These are phyloP conservation scores for Brenthis daphne DNA, from an alignment of 2,888 invertebrate species.

Conservation along the genomic window DNA sequence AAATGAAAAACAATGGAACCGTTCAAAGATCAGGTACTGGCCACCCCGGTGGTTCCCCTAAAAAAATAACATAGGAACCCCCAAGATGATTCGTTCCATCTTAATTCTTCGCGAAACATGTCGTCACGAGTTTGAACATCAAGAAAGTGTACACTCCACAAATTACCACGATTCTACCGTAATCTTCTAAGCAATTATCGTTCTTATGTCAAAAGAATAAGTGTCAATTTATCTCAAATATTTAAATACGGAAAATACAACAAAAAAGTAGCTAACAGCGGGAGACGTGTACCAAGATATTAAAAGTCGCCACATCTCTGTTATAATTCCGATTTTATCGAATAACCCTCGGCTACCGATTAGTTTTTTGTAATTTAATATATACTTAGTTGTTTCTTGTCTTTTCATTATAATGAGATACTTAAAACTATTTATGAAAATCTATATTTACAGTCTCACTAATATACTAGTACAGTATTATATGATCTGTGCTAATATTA, in stretches of 20 bases:
- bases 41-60: conserved; percentile 39
- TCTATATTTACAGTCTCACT: background rate
- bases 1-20: conserved; percentile 13
- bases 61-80: conserved; percentile 41
- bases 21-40: conserved; percentile 19
- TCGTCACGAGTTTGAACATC: conserved; percentile 37
- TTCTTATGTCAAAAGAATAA: background rate
- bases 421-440: conserved; percentile 9
- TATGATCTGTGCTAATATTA: too few species aligned
- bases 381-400: conserved; percentile 17
- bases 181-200: conserved; percentile 19
- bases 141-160: conserved; percentile 29
- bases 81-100: conserved; percentile 40
- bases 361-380: conserved; percentile 30
- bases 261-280: conserved; percentile 44
- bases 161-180: conserved; percentile 3
- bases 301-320: conserved; percentile 53
- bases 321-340: conserved; percentile 47
- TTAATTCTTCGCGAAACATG: conserved; percentile 41
- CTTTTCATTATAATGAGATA: background rate
- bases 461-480: too few species aligned
- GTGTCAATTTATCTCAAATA: background rate
- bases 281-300: conserved; percentile 45
- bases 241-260: background rate
- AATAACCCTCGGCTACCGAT: conserved; percentile 34